Conservation (phyloP, 1,140 invertebrate genomes). For the Harlomillsia oculata region DNA sequence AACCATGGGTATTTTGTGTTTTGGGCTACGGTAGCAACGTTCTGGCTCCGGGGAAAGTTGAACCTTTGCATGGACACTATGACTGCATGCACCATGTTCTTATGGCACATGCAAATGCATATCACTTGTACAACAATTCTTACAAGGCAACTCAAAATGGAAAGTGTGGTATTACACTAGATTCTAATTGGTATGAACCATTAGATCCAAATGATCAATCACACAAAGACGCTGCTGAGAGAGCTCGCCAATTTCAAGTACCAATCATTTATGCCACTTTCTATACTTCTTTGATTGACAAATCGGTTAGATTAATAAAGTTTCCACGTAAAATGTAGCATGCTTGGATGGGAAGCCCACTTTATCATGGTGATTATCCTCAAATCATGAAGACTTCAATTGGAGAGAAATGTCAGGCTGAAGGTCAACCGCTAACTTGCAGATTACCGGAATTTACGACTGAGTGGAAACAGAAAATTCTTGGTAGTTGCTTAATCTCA, state of each 20-base stretch:
- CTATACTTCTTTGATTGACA: background rate
- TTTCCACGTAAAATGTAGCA: conserved; percentile 10
- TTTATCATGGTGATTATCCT: conserved; percentile 48
- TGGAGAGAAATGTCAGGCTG: conserved; percentile 22
- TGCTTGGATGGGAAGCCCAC: conserved; percentile 55
- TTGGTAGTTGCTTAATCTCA: conserved; percentile 39
- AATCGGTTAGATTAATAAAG: background rate
- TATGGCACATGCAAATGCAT: conserved; percentile 26
- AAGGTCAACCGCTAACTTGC: conserved; percentile 23
- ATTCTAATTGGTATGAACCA: conserved; percentile 37
- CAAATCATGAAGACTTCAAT: conserved; percentile 36
- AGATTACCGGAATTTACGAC: conserved; percentile 32
- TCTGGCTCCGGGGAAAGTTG: conserved; percentile 9
- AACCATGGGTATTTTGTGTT: conserved; percentile 49
- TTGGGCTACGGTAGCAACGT: conserved; percentile 48
- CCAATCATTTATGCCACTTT: background rate
- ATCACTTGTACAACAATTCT: conserved; percentile 20
- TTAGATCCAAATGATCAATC: conserved; percentile 6
- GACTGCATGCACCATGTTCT: conserved; percentile 23
- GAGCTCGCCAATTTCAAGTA: conserved; percentile 26
- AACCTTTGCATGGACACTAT: conserved; percentile 10
- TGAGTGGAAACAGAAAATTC: conserved; percentile 42
- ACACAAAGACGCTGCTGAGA: conserved; percentile 17
- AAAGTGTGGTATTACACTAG: conserved; percentile 16
- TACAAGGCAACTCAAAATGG: conserved; percentile 19